Conservation (phyloP, 2,113 vertebrate species). For the Telmatochromis brichardi region DNA sequence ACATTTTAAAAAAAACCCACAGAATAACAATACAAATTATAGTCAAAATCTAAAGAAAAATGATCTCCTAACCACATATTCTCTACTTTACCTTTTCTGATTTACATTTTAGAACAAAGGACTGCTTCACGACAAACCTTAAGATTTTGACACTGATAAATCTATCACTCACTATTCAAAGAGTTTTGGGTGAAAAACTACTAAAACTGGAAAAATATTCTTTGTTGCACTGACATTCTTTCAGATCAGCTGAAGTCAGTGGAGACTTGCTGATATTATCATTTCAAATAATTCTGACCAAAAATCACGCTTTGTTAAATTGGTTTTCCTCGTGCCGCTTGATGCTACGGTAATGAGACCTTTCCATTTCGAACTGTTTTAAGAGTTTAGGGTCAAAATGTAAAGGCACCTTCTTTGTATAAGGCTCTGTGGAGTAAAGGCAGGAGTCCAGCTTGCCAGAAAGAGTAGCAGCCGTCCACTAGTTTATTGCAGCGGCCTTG, state of each 20-base stretch:
- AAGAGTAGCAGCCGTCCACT: slow-evolving; percentile 98
- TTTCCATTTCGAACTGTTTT: background rate
- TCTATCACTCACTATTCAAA: background rate
- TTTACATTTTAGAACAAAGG: background rate
- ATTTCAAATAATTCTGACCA: background rate
- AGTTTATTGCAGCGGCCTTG: slow-evolving; percentile 97
- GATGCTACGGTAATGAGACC: background rate
- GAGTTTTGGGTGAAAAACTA: background rate
- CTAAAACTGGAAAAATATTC: background rate
- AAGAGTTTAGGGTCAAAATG: background rate
- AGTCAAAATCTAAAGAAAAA: background rate
- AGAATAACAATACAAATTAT: background rate
- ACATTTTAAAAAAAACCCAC: background rate
- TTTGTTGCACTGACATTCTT: background rate
- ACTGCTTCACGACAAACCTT: background rate
- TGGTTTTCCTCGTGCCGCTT: background rate
- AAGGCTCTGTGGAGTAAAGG: slow-evolving; percentile 90
- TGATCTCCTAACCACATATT: background rate
- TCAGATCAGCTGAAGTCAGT: background rate
- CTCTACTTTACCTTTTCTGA: background rate
- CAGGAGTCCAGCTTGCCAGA: slow-evolving; percentile 95
- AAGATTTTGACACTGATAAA: background rate
- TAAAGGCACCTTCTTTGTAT: slow-evolving; percentile 76
- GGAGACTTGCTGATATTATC: background rate
- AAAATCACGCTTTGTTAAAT: background rate